Evolutionary conservation across 2,888 invertebrate species (phyloP).

Genomic region (Brenthis hecate): DNA sequence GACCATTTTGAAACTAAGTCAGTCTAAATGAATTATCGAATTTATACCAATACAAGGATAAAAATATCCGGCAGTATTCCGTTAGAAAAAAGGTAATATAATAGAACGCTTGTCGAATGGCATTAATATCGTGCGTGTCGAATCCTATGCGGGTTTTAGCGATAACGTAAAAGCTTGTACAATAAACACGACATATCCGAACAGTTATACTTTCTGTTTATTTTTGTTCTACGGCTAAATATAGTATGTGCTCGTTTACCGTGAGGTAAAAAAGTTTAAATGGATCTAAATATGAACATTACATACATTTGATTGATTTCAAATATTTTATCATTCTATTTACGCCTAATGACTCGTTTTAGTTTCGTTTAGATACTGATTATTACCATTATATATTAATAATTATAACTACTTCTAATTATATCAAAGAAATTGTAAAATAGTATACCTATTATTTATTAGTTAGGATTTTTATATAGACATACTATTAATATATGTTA

Average conservation of each 20-base stretch:
- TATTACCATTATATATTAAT: too few species aligned
- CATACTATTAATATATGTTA: too few species aligned
- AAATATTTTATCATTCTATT: too few species aligned
- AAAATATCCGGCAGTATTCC: background rate
- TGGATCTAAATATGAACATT: background rate
- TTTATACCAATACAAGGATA: background rate
- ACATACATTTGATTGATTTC: too few species aligned
- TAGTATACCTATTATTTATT: too few species aligned
- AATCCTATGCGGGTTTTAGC: constrained; percentile 38
- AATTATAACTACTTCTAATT: too few species aligned
- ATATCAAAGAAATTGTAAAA: too few species aligned
- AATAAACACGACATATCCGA: constrained; percentile 13
- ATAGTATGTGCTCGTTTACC: background rate
- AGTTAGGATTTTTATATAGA: too few species aligned
- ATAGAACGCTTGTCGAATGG: constrained; percentile 37
- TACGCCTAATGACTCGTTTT: too few species aligned
- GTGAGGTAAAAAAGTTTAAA: background rate
- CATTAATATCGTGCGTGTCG: constrained; percentile 32
- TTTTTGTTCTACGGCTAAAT: constrained; percentile 6
- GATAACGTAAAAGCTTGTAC: constrained; percentile 35
- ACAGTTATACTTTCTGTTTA: constrained; percentile 10
- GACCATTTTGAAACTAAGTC: too few species aligned
- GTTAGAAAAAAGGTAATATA: constrained; percentile 11
- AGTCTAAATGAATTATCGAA: too few species aligned
- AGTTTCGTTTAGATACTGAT: too few species aligned